Conservation (phyloP, 2,888 invertebrate species). For the Boloria euphrosyne region DNA sequence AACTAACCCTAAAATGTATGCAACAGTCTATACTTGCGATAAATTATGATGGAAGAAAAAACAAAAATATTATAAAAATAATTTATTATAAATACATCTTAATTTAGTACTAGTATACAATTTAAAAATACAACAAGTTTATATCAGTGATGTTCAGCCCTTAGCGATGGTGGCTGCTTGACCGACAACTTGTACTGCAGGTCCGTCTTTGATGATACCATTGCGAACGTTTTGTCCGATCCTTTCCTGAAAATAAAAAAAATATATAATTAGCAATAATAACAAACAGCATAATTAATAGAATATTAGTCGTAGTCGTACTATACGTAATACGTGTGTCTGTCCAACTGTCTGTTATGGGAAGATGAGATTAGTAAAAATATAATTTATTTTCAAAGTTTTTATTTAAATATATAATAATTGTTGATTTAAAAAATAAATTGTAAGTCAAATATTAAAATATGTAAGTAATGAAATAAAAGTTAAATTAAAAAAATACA, state of each 20-base stretch:
- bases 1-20: no score
- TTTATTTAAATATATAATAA: slow-evolving; percentile 48
- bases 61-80: no score
- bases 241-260: slow-evolving; percentile 49
- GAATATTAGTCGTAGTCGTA: not conserved
- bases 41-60: no score
- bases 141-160: slow-evolving; percentile 40
- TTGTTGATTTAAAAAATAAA: no score
- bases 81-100: no score
- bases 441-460: no score
- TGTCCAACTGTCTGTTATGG: no score
- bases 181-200: slow-evolving; percentile 42
- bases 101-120: slow-evolving; percentile 4
- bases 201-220: slow-evolving; percentile 47
- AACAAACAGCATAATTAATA: not conserved
- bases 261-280: no score
- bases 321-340: slow-evolving; percentile 7
- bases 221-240: slow-evolving; percentile 51
- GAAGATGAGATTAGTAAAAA: no score
- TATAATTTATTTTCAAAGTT: slow-evolving; percentile 33
- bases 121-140: not conserved
- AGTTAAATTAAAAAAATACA: no score
- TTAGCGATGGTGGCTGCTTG: slow-evolving; percentile 46
- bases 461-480: no score
- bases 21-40: no score